Percentiles rank a stretch among this genome's conserved stretches.
phyloP scores from a whole-genome alignment of 2,888 invertebrate species.

The Hydroisotoma schaefferi region DNA sequence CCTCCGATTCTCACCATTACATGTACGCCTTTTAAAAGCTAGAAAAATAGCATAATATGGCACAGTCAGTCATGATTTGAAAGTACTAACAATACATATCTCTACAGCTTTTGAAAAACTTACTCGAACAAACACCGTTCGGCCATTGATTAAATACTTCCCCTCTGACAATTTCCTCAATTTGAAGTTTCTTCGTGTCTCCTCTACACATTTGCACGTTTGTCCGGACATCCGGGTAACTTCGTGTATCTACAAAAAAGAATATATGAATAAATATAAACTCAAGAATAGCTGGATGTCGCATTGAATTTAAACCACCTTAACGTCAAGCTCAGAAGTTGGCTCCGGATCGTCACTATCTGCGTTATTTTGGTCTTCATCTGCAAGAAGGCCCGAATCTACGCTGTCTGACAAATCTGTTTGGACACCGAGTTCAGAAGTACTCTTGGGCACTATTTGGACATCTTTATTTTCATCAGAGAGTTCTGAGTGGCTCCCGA shows the following conservation, averaged over 20 bases:
- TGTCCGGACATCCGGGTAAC: slow-evolving; percentile 69
- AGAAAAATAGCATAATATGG: slow-evolving; percentile 50
- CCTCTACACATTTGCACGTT: slow-evolving; percentile 66
- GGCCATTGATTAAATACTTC: slow-evolving; percentile 78
- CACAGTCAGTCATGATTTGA: slow-evolving; percentile 1
- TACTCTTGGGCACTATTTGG: slow-evolving; percentile 21
- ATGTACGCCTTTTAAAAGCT: slow-evolving; percentile 85
- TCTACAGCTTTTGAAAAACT: slow-evolving; percentile 50
- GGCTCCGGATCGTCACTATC: slow-evolving; percentile 45
- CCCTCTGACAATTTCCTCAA: slow-evolving; percentile 81
- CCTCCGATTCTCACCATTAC: slow-evolving; percentile 95
- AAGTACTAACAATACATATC: slow-evolving; percentile 11
- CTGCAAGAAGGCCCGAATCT: slow-evolving; percentile 53
- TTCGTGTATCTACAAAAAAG: slow-evolving; percentile 59
- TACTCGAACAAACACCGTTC: slow-evolving; percentile 83
- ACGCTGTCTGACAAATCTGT: slow-evolving; percentile 46
- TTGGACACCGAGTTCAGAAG: slow-evolving; percentile 26
- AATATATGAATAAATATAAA: neutral
- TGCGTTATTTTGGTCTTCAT: slow-evolving; percentile 31
- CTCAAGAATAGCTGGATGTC: neutral
- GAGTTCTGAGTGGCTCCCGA: slow-evolving; percentile 38
- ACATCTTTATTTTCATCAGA: slow-evolving; percentile 45
- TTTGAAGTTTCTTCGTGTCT: slow-evolving; percentile 68
- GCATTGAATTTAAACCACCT: slow-evolving; percentile 49
- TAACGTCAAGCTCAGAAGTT: slow-evolving; percentile 68